Conservation (phyloP, 2,797 vertebrate genomes). For the Alfaro cultratus region DNA sequence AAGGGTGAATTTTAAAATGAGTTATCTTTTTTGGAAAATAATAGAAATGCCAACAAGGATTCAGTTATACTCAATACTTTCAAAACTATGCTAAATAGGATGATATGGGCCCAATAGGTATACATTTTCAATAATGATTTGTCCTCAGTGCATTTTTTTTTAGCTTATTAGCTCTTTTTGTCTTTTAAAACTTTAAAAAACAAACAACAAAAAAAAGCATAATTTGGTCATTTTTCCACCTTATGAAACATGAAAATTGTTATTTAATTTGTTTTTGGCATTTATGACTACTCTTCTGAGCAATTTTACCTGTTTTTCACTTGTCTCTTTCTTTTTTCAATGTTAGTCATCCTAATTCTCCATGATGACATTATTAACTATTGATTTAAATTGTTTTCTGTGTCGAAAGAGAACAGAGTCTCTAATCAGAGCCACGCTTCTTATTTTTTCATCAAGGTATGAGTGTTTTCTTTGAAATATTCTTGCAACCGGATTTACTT, state of each 20-base stretch:
- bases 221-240: not conserved
- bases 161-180: not conserved
- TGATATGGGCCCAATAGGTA: not conserved
- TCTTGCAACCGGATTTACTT: conserved; percentile 54
- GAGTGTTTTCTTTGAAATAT: conserved; percentile 19
- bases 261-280: not conserved
- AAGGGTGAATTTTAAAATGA: not conserved
- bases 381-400: not conserved
- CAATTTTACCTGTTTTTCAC: not conserved
- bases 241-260: not conserved
- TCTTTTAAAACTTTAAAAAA: conserved; percentile 1
- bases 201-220: too few species aligned
- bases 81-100: not conserved
- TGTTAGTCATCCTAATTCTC: not conserved
- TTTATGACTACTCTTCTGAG: not conserved
- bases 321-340: not conserved
- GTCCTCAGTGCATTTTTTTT: not conserved
- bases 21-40: not conserved
- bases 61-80: not conserved
- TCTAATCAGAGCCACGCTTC: not conserved
- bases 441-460: conserved; percentile 26
- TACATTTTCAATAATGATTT: not conserved
- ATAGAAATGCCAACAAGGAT: not conserved
- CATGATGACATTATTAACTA: not conserved
- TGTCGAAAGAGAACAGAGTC: not conserved